Evolutionary conservation across 2,797 vertebrate genomes (phyloP), one percentile per base, ranked within the genome.

Genomic region (Holocentrus rufus): DNA sequence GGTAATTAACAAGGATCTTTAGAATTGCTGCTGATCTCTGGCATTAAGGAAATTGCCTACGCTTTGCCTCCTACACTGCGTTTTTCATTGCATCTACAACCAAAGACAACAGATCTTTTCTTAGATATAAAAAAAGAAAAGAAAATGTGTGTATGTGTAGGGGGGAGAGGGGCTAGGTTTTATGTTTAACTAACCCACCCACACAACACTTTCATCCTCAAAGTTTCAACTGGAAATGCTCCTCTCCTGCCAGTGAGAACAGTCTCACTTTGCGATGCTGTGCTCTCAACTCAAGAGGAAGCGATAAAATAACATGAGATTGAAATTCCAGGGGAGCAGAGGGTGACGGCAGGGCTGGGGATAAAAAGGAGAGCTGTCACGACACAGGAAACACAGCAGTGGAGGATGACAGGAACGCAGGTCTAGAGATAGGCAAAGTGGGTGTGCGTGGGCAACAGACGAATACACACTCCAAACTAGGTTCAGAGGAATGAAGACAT

Each of bases 351-450:
- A 62, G 72, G 64, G 74, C 72, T 77, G 70, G 76, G 87, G 86
- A 91, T 89, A 63, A 91, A 91, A 86, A 82, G 36, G 81, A 81
- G 82, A 81, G 77, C 81, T 86, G 89, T 92, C 91, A 93, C 88
- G 86, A 93, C 86, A 85, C 81, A 81, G 82, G 83, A 89, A 84
- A 84, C 88, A 84, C 88, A 82, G 78, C 63, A 61, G 82, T 80
- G 86, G 85, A 87, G 90, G 91, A 93, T 92, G 92, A 92, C 90
- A 92, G 84, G 83, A 89, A 81, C 72, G 66, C 85, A 67, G 76
- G 83, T 89, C 84, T 85, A 65, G 85, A 88, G 81, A 92, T 84
- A 88, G 87, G 73, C 84, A 62, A 87, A 77, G 91, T 90, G 89
- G 86, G 86, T 79, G 87, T 87, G 89, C 47, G 85, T 87, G 85